phyloP scores from a whole-genome alignment of 2,797 vertebrate species.

The Thamnophis elegans region DNA sequence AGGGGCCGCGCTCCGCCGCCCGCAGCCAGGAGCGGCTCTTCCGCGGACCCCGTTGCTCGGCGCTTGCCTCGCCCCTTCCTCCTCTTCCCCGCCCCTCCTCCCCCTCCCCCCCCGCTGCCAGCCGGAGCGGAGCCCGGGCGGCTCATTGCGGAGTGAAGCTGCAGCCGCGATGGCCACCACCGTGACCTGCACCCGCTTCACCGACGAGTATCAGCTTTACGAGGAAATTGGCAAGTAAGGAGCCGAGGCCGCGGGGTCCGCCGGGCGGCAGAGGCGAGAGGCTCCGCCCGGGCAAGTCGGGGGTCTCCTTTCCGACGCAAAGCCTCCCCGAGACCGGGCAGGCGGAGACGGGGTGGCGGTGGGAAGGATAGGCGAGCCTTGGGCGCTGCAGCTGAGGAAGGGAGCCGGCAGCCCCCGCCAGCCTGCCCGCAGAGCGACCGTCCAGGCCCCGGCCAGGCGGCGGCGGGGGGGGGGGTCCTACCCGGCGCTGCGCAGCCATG shows the following conservation, averaged over 20 bases:
- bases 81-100: slow-evolving; percentile 32
- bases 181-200: slow-evolving; percentile 92
- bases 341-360: neutral
- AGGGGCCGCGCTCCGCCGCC: neutral
- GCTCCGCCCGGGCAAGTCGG: neutral
- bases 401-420: neutral
- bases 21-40: neutral
- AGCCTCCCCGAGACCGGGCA: neutral
- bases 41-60: slow-evolving; percentile 24
- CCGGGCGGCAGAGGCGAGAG: neutral
- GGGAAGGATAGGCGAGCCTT: slow-evolving; percentile 32
- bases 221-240: slow-evolving; percentile 98
- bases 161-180: slow-evolving; percentile 88
- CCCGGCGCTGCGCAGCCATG: slow-evolving; percentile 54
- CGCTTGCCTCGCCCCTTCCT: slow-evolving; percentile 49
- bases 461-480: neutral
- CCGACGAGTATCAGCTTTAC: slow-evolving; percentile 95
- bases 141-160: slow-evolving; percentile 59
- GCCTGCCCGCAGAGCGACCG: neutral
- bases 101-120: slow-evolving; percentile 54
- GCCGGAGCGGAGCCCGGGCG: slow-evolving; percentile 61
- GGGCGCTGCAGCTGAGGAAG: slow-evolving; percentile 53
- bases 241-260: slow-evolving; percentile 12
- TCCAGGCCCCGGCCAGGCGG: neutral
- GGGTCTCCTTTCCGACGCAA: neutral